Evolutionary conservation across 2,888 invertebrate species (phyloP), one percentile per base, ranked within the genome.

Genomic region (Gortyna flavago): DNA sequence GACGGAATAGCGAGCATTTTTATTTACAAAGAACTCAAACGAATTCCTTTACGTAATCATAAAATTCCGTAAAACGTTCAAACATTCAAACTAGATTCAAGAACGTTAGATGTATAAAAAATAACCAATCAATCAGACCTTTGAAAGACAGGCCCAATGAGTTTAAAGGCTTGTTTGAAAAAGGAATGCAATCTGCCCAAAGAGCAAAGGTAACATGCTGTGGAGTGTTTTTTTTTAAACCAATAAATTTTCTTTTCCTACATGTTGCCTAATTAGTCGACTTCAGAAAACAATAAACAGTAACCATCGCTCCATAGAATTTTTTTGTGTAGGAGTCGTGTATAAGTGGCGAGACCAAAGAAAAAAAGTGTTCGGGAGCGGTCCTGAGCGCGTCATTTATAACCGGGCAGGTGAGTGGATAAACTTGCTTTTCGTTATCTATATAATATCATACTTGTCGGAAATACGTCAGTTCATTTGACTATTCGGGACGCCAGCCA

Each of bases 91-190:
- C 79, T 75, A 51, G 21, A 75, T 77, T 81, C 65, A 74, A 80
- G 81, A 86, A 81, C 59, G 74, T 35, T 67, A 35, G 66, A 65
- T 71, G 71, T 70, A 66, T 16, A 77, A 84, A 62, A 82, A 79
- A 77, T 64, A 83, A 75, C 41, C 71, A 32, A 77, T 80, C 81
- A 85, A 89, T 88, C 80, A 78, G 73, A 79, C 69, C 77, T 87
- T 89, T 83, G 77, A 81, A 79, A 84, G 74, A 75, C 79, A 77
- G 51, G 59, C 35, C 83, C 88, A 89, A 89, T 89, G 87, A 89
- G 81, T 66, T 80, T 67, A 67, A 77, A 77, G 74, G 71, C 48
- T 72, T 75, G 66, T 85, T 87, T 82, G 79, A 78, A 80, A 87
- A 83, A 66, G 78, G 74, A 84, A 80, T 75, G 79, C 80, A 74